These are phyloP conservation scores for Eueides isabella DNA, from an alignment of 1,140 invertebrate species.

Conservation along the genomic window DNA sequence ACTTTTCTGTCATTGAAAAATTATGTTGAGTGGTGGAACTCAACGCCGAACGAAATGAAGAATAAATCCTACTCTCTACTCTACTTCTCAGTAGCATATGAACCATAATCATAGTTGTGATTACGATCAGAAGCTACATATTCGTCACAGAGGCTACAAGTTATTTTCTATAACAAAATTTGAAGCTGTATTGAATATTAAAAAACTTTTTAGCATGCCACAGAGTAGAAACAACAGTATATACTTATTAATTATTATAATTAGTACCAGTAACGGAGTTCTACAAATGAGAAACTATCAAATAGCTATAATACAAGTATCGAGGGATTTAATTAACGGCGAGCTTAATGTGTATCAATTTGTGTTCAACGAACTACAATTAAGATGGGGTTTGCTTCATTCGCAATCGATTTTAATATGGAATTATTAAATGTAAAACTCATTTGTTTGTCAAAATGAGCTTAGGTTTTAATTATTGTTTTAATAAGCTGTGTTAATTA, in stretches of 20 bases:
- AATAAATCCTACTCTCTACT: too few relatives aligned
- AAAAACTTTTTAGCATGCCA: neutral
- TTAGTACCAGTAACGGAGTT: neutral
- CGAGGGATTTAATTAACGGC: constrained; percentile 33
- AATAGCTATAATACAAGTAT: constrained; percentile 18
- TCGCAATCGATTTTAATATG: constrained; percentile 16
- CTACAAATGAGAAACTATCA: constrained; percentile 18
- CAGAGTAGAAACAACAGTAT: neutral
- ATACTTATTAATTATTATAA: neutral
- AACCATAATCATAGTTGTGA: too few relatives aligned
- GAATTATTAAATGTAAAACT: neutral
- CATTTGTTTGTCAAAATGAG: neutral
- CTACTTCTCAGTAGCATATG: too few relatives aligned
- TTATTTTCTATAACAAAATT: too few relatives aligned
- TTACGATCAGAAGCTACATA: too few relatives aligned
- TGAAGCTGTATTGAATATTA: too few relatives aligned
- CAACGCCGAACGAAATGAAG: too few relatives aligned
- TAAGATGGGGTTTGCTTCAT: constrained; percentile 20
- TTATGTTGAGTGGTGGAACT: too few relatives aligned
- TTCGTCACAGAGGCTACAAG: too few relatives aligned
- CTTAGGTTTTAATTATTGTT: neutral
- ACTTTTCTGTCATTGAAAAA: too few relatives aligned
- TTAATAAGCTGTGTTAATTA: neutral
- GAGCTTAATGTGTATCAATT: constrained; percentile 34
- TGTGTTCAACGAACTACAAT: constrained; percentile 31